Evolutionary conservation across 1,140 invertebrate genomes (phyloP).

Genomic region (Choristoneura fumiferana): DNA sequence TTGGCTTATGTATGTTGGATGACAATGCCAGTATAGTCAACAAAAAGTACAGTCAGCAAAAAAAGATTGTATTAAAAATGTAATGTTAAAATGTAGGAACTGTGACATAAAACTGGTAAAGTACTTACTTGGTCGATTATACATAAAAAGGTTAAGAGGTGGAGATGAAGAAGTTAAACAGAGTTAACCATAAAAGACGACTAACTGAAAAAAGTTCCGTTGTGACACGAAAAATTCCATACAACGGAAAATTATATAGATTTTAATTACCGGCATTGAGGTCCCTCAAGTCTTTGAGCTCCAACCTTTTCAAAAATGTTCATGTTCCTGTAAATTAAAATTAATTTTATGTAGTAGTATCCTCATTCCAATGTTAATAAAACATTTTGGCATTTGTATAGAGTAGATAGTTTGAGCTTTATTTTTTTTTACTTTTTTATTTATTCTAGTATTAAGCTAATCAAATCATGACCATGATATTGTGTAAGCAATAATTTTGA

Average conservation of each 20-base stretch:
- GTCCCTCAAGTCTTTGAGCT: background rate
- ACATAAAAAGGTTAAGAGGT: background rate
- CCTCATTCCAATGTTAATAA: background rate
- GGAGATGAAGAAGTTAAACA: too few species aligned
- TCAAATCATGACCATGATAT: background rate
- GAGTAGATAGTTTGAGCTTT: background rate
- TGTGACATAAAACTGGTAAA: too few species aligned
- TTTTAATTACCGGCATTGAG: background rate
- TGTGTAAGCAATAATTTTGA: background rate
- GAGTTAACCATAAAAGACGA: too few species aligned
- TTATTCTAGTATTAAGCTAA: slow-evolving; percentile 7
- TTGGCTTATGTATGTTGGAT: too few species aligned
- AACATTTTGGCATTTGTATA: background rate
- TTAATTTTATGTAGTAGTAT: background rate
- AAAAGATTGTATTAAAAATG: too few species aligned
- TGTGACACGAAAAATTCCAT: too few species aligned
- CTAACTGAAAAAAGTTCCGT: too few species aligned
- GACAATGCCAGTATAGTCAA: too few species aligned
- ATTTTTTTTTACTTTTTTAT: background rate
- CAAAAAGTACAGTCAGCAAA: too few species aligned
- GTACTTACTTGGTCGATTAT: too few species aligned
- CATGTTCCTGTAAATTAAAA: background rate
- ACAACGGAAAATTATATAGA: background rate
- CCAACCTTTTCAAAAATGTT: background rate
- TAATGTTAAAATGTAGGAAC: too few species aligned